These are phyloP conservation scores for Rhabdornis inornatus DNA, from an alignment of 2,113 vertebrate species.

Conservation along the genomic window DNA sequence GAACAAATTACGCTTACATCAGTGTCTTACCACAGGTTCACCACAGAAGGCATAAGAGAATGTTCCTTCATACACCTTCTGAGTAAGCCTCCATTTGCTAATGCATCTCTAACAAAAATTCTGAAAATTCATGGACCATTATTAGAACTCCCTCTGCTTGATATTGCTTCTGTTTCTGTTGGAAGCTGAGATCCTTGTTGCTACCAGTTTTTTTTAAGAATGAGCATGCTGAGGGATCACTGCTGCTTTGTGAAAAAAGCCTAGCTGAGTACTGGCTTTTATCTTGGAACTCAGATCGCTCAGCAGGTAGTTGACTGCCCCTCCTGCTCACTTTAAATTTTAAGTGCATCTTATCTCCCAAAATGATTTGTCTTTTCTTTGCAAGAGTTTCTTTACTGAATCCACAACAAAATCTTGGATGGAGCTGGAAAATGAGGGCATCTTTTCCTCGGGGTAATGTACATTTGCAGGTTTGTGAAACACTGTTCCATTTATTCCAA, in stretches of 20 bases:
- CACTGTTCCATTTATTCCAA: neutral
- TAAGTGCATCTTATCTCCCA: neutral
- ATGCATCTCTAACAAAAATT: neutral
- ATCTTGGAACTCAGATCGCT: neutral
- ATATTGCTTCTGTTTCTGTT: neutral
- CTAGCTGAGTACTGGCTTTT: neutral
- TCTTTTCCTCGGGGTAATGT: neutral
- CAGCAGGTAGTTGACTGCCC: neutral
- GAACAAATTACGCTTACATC: rapidly evolving
- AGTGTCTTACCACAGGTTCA: neutral
- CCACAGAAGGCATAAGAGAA: neutral
- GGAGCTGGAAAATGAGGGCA: neutral
- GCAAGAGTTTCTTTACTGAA: neutral
- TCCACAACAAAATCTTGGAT: neutral
- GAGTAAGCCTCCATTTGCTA: neutral
- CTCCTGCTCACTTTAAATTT: neutral
- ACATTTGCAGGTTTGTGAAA: neutral
- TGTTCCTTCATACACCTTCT: neutral
- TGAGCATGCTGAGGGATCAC: neutral
- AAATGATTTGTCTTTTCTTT: neutral
- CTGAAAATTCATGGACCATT: neutral
- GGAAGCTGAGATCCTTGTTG: neutral
- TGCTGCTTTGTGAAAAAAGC: neutral
- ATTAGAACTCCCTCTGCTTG: neutral
- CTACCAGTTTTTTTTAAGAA: neutral